Evolutionary conservation across 2,797 vertebrate genomes (phyloP).

Genomic region (Pipistrellus pipistrellus): DNA sequence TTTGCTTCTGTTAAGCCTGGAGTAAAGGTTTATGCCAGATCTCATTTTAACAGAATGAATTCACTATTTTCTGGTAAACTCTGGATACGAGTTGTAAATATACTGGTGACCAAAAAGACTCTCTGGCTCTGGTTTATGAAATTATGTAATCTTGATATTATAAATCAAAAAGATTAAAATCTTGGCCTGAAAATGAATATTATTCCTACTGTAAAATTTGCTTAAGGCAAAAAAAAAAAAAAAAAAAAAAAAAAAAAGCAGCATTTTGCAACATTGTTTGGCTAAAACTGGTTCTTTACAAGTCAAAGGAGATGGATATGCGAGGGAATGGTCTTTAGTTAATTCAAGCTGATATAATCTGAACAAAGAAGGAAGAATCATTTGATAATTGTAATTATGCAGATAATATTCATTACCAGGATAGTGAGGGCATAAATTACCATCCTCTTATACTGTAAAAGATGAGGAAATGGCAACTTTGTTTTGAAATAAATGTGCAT

Average conservation of each 20-base stretch:
- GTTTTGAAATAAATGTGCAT: background rate
- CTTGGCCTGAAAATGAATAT: conserved; percentile 7
- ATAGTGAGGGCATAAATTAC: background rate
- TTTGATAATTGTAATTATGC: background rate
- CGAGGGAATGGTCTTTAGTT: background rate
- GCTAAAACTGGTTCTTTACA: conserved; percentile 18
- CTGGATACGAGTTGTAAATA: conserved; percentile 33
- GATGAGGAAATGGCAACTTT: background rate
- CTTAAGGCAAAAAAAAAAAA: background rate
- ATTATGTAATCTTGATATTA: conserved; percentile 40
- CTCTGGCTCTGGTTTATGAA: conserved; percentile 24
- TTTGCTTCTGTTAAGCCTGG: conserved; percentile 55
- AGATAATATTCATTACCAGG: conserved; percentile 11
- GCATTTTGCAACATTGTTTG: conserved; percentile 46
- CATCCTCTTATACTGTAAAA: background rate
- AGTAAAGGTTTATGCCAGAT: conserved; percentile 51
- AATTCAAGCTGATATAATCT: conserved; percentile 19
- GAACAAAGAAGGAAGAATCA: conserved; percentile 39
- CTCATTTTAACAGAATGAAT: conserved; percentile 69
- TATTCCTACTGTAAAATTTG: conserved; percentile 60
- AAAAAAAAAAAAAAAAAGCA: too few species aligned
- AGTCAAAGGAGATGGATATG: conserved; percentile 44
- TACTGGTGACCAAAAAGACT: conserved; percentile 21
- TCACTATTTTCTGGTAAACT: conserved; percentile 62
- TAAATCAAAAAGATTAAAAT: conserved; percentile 72